Base-by-base conservation (phyloP, 2,113 vertebrate genomes). In the Onychostruthus taczanowskii region DNA sequence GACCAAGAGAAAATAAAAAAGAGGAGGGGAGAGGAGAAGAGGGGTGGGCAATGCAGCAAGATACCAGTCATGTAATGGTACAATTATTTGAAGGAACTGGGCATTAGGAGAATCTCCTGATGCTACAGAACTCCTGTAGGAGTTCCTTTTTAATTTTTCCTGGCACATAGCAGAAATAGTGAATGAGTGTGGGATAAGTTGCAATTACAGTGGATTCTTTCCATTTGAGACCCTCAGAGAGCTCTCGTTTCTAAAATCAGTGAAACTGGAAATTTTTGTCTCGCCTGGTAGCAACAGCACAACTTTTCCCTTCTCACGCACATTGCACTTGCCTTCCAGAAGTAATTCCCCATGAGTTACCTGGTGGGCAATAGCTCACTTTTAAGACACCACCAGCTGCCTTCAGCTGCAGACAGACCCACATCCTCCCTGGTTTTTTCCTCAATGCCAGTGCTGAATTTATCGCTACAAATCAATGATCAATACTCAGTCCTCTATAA, bases 11-110 rank as follows among this genome's bases (percentile, higher is more conserved):
- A 91, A 94, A 33, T 85, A 41, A 72, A 84, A 80, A 74, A 63
- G 8, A 8, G 6, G 5, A 13, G 8, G 7, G 0, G 2, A 67
- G 1, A 33, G 10, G 9, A 47, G 11, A 70, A 67, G 23, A 37
- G 19, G 7, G 6, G 5, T 0, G 0, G 33, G 28, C 19, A 82
- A n/a, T 16, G 39, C 39, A 46, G 52, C 16, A 69, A 73, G 53
- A 46, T 52, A 50, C 6, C 7, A 69, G 26, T 58, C 2, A 3
- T 94, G 73, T 79, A 88, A 56, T n/a, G 44, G 9, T 56, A 41
- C 14, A 33, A 37, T 10, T 77, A 22, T 76, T 90, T 86, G 44
- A 77, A 84, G 26, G 30, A 30, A 39, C 17, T 39, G 27, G 66
- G 20, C 13, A 64, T 66, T 69, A 50, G 13, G 26, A 77, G 43